Evolutionary conservation across 1,140 invertebrate species (phyloP).

Genomic region (Bombus pascuorum): DNA sequence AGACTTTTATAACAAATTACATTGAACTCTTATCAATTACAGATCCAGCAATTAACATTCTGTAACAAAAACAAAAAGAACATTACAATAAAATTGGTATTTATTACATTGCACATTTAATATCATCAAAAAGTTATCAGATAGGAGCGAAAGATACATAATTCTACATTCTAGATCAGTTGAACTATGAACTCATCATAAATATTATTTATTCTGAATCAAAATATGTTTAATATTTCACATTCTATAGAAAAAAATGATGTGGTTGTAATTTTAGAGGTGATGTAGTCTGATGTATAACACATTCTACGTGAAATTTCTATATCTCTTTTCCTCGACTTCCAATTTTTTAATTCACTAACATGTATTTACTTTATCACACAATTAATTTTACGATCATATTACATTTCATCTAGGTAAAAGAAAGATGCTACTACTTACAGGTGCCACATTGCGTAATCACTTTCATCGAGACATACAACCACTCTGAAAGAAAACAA

Average conservation of each 20-base stretch:
- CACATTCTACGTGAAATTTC: not conserved
- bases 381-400: not conserved
- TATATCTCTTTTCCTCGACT: too few species aligned
- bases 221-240: not conserved
- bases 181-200: slow-evolving; percentile 80
- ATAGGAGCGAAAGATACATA: slow-evolving; percentile 79
- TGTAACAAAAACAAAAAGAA: not conserved
- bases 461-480: not conserved
- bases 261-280: not conserved
- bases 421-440: not conserved
- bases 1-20: not conserved
- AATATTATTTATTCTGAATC: too few species aligned
- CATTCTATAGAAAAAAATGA: too few species aligned
- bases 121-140: slow-evolving; percentile 64
- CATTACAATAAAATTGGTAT: not conserved
- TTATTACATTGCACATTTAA: not conserved
- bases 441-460: not conserved
- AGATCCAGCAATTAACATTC: not conserved
- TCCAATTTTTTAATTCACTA: not conserved
- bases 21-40: not conserved
- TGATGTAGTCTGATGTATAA: not conserved
- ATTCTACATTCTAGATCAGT: slow-evolving; percentile 70
- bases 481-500: slow-evolving; percentile 24
- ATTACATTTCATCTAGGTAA: not conserved
- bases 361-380: too few species aligned